These are phyloP conservation scores for Crypturellus tataupa DNA, from an alignment of 2,797 vertebrate genomes.

Conservation along the genomic window DNA sequence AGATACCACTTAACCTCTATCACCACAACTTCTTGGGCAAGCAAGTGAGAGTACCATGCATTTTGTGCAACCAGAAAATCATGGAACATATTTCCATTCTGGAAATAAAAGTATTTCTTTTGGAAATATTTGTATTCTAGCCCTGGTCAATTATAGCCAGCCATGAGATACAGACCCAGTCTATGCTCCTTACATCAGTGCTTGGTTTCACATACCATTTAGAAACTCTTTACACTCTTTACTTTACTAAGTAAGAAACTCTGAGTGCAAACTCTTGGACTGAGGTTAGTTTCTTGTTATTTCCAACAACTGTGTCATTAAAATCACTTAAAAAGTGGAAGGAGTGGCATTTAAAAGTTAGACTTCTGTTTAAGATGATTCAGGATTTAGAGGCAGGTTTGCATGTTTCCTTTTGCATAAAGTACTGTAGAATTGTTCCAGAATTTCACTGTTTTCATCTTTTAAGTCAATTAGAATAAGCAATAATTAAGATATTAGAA, in stretches of 20 bases:
- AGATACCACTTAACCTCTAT: neutral
- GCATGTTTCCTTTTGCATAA: neutral
- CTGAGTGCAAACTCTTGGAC: neutral
- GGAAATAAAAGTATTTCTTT: neutral
- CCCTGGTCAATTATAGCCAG: fast-evolving
- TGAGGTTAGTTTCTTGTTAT: neutral
- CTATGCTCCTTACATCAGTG: neutral
- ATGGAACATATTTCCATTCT: neutral
- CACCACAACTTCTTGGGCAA: neutral
- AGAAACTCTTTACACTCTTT: neutral
- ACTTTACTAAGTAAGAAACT: neutral
- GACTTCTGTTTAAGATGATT: neutral
- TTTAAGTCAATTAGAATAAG: neutral
- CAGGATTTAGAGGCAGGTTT: neutral
- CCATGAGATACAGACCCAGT: neutral
- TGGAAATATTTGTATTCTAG: neutral
- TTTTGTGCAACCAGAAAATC: neutral
- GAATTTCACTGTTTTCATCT: neutral
- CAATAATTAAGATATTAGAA: neutral
- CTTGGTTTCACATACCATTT: neutral
- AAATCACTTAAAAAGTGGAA: neutral
- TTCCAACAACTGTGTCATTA: neutral
- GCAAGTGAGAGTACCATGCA: neutral
- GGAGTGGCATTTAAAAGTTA: neutral
- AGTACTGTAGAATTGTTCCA: neutral